Evolutionary conservation across 2,888 invertebrate species (phyloP).

Genomic region (Lasius platythorax): DNA sequence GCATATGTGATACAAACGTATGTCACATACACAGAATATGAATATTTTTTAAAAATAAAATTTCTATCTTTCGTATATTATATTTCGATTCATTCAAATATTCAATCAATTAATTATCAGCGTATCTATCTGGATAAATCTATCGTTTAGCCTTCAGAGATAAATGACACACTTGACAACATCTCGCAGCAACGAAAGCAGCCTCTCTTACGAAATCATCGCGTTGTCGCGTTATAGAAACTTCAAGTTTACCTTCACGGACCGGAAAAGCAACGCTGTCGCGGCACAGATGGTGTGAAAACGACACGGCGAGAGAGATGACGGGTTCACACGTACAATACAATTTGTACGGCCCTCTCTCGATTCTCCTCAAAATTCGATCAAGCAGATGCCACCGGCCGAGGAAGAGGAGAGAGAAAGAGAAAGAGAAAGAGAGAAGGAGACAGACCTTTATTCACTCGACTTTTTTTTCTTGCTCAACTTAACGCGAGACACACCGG

Average conservation of each 20-base stretch:
- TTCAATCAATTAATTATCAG: neutral
- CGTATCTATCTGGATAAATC: neutral
- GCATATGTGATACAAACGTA: neutral
- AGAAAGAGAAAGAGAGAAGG: neutral
- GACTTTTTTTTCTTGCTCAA: slow-evolving; percentile 45
- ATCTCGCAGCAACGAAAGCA: neutral
- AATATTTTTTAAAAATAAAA: neutral
- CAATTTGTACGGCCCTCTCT: slow-evolving; percentile 8
- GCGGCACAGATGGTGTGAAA: slow-evolving; percentile 48
- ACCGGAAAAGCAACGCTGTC: slow-evolving; percentile 43
- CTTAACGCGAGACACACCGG: slow-evolving; percentile 58
- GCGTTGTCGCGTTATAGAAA: slow-evolving; percentile 12
- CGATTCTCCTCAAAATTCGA: slow-evolving; percentile 34
- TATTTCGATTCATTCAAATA: neutral
- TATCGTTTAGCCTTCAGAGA: neutral
- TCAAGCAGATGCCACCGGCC: slow-evolving; percentile 42
- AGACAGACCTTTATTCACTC: slow-evolving; percentile 30
- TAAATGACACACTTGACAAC: neutral
- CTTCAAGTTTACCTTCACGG: slow-evolving; percentile 34
- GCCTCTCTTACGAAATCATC: slow-evolving; percentile 32
- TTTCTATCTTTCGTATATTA: neutral
- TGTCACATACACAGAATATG: neutral
- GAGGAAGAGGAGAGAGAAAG: neutral
- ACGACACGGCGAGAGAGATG: slow-evolving; percentile 21
- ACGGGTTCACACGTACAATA: slow-evolving; percentile 23